Evolutionary conservation across 2,113 vertebrate genomes (phyloP), one percentile per base, ranked within the genome.

Genomic region (Oxyura jamaicensis): DNA sequence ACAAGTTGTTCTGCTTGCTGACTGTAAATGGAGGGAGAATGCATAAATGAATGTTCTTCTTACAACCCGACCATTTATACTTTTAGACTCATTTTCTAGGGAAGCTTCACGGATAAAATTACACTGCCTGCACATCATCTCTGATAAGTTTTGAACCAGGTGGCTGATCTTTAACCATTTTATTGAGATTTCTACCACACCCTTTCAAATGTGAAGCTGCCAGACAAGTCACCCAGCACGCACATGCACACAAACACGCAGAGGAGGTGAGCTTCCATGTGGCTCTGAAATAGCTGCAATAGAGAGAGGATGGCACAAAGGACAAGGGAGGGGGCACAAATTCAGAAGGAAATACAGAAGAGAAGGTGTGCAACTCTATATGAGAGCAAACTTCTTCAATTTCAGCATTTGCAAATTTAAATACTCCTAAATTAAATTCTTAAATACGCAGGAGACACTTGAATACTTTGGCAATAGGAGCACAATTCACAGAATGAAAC

Each of bases 321-420:
- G 44, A 53, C 0, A 26, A 65, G 36, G 26, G 63, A 33, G 0
- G 13, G 8, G n/a, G 26, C 14, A 71, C 28, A 93, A 50, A 59
- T 6, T 29, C 0, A 0, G 8, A 72, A 29, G 42, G 48, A 90
- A 71, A 72, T 33, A 75, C 0, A 5, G 60, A 83, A 62, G 53
- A 42, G 55, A 66, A 81, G 22, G 50, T 23, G 53, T 9, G 25
- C 16, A 71, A 14, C 31, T n/a, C 33, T 41, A 4, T 8, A 39
- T 3, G 44, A 69, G 7, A 85, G 14, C 67, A 90, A 94, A 88
- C 35, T 15, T 36, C 48, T 62, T 44, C 62, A 13, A 52, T 11
- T 41, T 55, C 62, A 92, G 39, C 53, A 52, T 42, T 44, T 41
- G 69, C 72, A 86, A 44, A 90, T 90, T n/a, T 33, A 73, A n/a